These are phyloP conservation scores for Tenebrio molitor DNA, from an alignment of 1,140 invertebrate genomes.

Conservation along the genomic window DNA sequence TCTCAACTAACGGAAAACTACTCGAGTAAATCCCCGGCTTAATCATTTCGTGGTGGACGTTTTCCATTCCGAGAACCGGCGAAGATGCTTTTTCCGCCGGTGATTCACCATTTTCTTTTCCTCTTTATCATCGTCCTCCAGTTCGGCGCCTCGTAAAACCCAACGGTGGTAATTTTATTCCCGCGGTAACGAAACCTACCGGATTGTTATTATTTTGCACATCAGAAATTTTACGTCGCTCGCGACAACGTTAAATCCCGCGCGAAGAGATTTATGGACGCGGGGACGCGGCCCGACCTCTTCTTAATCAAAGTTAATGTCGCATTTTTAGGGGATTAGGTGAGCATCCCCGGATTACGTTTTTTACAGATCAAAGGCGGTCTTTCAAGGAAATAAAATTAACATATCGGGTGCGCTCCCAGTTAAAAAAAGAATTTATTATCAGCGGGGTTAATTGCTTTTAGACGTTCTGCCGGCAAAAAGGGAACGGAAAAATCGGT, in stretches of 20 bases:
- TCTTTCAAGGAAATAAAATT: constrained; percentile 20
- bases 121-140: constrained; percentile 16
- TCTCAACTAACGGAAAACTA: constrained; percentile 41
- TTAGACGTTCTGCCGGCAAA: background rate
- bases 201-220: constrained; percentile 23
- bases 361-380: constrained; percentile 25
- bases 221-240: constrained; percentile 21
- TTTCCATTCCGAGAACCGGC: constrained; percentile 17
- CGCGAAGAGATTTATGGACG: constrained; percentile 6
- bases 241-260: background rate
- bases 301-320: constrained; percentile 35
- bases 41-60: constrained; percentile 22
- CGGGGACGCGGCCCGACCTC: background rate
- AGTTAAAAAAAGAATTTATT: background rate
- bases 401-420: background rate
- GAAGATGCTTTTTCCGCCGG: background rate
- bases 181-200: background rate
- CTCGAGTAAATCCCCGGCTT: constrained; percentile 39
- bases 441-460: background rate
- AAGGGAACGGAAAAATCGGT: background rate
- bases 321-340: constrained; percentile 16
- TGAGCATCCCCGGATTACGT: constrained; percentile 12
- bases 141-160: constrained; percentile 32
- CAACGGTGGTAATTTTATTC: constrained; percentile 38
- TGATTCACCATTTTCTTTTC: constrained; percentile 24